These are phyloP conservation scores for Eupithecia centaureata DNA, from an alignment of 2,888 invertebrate genomes.

Conservation along the genomic window DNA sequence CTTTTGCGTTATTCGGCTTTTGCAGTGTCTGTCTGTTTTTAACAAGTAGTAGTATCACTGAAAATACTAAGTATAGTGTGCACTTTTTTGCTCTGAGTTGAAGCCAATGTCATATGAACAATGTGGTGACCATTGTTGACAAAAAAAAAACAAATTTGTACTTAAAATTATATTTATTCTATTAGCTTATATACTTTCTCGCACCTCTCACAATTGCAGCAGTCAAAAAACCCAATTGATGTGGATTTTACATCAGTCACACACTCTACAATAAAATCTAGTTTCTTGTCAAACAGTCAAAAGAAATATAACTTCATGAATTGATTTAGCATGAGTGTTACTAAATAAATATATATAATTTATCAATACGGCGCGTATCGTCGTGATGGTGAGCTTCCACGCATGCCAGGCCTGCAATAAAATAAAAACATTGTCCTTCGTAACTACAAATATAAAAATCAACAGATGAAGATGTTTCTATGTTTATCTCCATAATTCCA, in stretches of 20 bases:
- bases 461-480: no score
- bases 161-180: constrained; percentile 74
- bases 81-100: no score
- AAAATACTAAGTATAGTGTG: not conserved
- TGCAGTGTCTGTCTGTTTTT: no score
- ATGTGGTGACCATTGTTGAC: not conserved
- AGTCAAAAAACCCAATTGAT: constrained; percentile 55
- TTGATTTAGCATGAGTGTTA: constrained; percentile 49
- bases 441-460: no score
- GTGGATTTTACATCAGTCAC: constrained; percentile 62
- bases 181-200: constrained; percentile 67
- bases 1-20: no score
- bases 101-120: no score
- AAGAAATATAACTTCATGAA: constrained; percentile 51
- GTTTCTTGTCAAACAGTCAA: constrained; percentile 59
- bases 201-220: constrained; percentile 51
- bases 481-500: no score
- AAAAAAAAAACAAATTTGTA: constrained; percentile 41
- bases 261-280: constrained; percentile 54
- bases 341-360: constrained; percentile 43
- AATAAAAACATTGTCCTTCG: constrained; percentile 39
- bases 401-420: constrained; percentile 88
- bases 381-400: constrained; percentile 92
- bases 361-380: constrained; percentile 94
- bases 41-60: no score